A percentile compares a stretch with the other conserved stretches of the same genome.
Conservation (phyloP, 2,888 invertebrate species). For the Lymantria dispar region DNA sequence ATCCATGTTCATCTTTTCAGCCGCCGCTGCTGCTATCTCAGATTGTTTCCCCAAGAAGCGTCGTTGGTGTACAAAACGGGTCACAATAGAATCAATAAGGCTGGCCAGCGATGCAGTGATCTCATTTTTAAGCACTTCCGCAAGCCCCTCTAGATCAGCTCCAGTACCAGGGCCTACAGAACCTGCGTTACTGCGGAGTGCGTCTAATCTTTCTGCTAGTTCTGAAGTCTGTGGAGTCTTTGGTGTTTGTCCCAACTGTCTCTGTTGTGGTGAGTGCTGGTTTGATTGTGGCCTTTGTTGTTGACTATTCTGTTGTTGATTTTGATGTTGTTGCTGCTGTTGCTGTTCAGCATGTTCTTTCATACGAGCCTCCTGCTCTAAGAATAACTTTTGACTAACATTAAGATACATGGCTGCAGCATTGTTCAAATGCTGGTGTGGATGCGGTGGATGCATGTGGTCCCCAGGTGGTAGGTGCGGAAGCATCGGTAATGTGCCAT, state of each 20-base stretch:
- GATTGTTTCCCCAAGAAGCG: constrained; percentile 89
- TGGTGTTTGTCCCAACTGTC: constrained; percentile 71
- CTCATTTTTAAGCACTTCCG: constrained; percentile 95
- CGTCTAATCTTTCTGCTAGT: constrained; percentile 89
- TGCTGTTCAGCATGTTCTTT: constrained; percentile 84
- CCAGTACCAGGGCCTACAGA: constrained; percentile 87
- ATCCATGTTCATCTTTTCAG: constrained; percentile 93
- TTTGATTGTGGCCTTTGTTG: constrained; percentile 83
- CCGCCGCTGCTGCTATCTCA: constrained; percentile 90
- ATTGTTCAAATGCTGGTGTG: constrained; percentile 84
- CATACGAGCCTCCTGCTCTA: constrained; percentile 89
- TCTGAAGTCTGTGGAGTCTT: constrained; percentile 84
- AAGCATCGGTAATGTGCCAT: constrained; percentile 81
- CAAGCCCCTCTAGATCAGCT: constrained; percentile 92
- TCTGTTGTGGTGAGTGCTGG: constrained; percentile 80
- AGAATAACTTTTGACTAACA: constrained; percentile 88
- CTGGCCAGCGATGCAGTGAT: constrained; percentile 92
- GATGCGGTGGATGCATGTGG: constrained; percentile 79
- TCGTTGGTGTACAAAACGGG: constrained; percentile 91
- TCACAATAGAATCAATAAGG: constrained; percentile 93
- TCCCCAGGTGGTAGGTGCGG: constrained; percentile 80
- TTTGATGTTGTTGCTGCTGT: constrained; percentile 57
- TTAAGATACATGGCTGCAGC: constrained; percentile 90
- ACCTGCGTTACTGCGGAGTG: constrained; percentile 87
- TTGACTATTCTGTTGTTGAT: constrained; percentile 77